These are phyloP conservation scores for Zingel zingel DNA, from an alignment of 2,113 vertebrate genomes.

Conservation along the genomic window DNA sequence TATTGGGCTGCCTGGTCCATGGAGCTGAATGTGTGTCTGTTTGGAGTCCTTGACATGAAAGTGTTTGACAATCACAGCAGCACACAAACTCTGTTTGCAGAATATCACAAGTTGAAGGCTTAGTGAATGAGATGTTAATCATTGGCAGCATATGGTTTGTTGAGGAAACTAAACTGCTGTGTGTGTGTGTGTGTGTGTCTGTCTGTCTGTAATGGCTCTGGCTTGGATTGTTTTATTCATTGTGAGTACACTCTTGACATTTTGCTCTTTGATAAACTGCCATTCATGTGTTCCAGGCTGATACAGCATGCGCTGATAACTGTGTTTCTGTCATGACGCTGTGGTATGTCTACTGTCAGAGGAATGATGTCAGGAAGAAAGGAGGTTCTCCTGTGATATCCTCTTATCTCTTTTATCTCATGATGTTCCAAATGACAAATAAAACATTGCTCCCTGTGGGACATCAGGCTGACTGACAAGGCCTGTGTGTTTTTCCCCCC, in stretches of 20 bases:
- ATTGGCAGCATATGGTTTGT: constrained; percentile 27
- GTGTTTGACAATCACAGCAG: constrained; percentile 36
- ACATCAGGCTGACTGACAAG: constrained; percentile 48
- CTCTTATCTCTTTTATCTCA: constrained; percentile 63
- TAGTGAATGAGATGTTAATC: constrained; percentile 35
- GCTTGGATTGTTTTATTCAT: constrained; percentile 19
- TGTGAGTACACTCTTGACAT: constrained; percentile 52
- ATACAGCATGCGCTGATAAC: constrained; percentile 49
- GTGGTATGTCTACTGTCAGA: constrained; percentile 49
- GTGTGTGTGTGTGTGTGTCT: no score
- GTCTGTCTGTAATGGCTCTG: neutral
- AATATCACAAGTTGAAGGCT: constrained; percentile 45
- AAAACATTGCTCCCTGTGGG: constrained; percentile 61
- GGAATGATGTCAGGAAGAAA: constrained; percentile 53
- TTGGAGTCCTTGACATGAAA: constrained; percentile 23
- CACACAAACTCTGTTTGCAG: constrained; percentile 22
- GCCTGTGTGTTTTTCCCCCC: neutral
- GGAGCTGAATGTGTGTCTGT: constrained; percentile 6
- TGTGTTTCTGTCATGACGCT: constrained; percentile 45
- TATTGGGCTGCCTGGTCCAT: neutral
- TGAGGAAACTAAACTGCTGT: constrained; percentile 29
- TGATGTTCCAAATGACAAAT: constrained; percentile 66
- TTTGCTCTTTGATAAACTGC: constrained; percentile 60
- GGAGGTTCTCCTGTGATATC: constrained; percentile 48
- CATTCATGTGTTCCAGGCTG: constrained; percentile 49